Percentiles rank a stretch among this genome's conserved stretches.
These are phyloP conservation scores for Rhopalosiphum maidis DNA, from an alignment of 1,140 invertebrate genomes.

Conservation along the genomic window DNA sequence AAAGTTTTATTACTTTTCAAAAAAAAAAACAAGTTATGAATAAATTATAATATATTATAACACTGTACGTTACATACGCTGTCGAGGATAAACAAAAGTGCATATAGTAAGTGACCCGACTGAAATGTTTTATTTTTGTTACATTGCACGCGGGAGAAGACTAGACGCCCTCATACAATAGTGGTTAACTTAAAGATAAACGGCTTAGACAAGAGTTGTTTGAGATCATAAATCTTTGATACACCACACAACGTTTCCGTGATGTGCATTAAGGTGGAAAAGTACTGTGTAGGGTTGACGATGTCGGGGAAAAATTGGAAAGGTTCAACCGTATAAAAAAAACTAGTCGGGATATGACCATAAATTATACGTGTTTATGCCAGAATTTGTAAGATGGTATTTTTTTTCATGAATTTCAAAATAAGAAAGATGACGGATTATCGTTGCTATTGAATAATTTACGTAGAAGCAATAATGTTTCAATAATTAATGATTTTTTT, in stretches of 20 bases:
- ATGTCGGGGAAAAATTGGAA: constrained; percentile 20
- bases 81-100: background rate
- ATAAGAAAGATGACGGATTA: background rate
- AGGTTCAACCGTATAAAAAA: constrained; percentile 1
- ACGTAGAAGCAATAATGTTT: background rate
- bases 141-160: background rate
- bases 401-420: constrained; percentile 31
- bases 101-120: constrained; percentile 14
- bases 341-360: background rate
- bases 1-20: background rate
- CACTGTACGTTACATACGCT: background rate
- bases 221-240: constrained; percentile 31
- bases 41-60: constrained; percentile 4
- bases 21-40: background rate
- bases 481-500: background rate
- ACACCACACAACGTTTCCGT: background rate
- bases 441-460: background rate
- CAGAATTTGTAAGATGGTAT: background rate
- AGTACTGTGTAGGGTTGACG: constrained; percentile 24
- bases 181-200: constrained; percentile 23
- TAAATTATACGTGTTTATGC: constrained; percentile 23
- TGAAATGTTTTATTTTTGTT: background rate
- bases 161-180: background rate
- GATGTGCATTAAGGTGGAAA: constrained; percentile 28
- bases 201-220: constrained; percentile 14